These are phyloP conservation scores for Zhuqinia jingwanae DNA, from an alignment of 2,888 invertebrate species.

Conservation along the genomic window DNA sequence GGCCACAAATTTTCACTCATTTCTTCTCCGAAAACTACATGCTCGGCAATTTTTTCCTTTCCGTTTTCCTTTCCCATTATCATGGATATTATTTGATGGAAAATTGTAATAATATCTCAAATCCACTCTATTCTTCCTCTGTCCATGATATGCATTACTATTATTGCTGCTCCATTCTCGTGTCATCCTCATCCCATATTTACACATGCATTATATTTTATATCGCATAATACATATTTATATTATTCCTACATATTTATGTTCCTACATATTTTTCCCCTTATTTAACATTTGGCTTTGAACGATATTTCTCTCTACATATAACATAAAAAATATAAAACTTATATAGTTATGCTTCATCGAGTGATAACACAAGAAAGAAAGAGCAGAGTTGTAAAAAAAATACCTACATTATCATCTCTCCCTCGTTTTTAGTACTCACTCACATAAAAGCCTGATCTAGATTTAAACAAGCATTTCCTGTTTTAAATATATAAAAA, in stretches of 20 bases:
- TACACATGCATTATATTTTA: background rate
- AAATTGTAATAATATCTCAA: slow-evolving; percentile 47
- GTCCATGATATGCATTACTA: background rate
- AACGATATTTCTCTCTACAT: background rate
- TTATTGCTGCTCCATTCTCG: slow-evolving; percentile 8
- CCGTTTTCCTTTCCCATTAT: slow-evolving; percentile 28
- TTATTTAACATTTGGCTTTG: slow-evolving; percentile 31
- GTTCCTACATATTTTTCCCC: too few relatives aligned
- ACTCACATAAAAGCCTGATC: slow-evolving; percentile 5
- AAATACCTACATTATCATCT: slow-evolving; percentile 32
- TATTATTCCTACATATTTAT: too few relatives aligned
- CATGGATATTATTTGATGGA: slow-evolving; percentile 56
- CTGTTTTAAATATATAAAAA: background rate
- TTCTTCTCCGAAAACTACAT: slow-evolving; percentile 26
- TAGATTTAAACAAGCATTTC: background rate
- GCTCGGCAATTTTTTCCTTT: slow-evolving; percentile 49
- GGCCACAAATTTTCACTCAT: slow-evolving; percentile 23
- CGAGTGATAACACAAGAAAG: background rate
- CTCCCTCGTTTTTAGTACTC: slow-evolving; percentile 17
- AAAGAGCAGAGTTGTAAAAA: background rate
- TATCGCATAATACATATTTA: too few relatives aligned
- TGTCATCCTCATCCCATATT: background rate
- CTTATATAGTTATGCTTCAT: slow-evolving; percentile 6
- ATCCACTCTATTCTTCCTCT: slow-evolving; percentile 5
- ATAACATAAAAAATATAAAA: background rate